A percentile compares a stretch with the other conserved stretches of the same genome.
These are phyloP conservation scores for Amazona guildingii DNA, from an alignment of 2,113 vertebrate species.

Conservation along the genomic window DNA sequence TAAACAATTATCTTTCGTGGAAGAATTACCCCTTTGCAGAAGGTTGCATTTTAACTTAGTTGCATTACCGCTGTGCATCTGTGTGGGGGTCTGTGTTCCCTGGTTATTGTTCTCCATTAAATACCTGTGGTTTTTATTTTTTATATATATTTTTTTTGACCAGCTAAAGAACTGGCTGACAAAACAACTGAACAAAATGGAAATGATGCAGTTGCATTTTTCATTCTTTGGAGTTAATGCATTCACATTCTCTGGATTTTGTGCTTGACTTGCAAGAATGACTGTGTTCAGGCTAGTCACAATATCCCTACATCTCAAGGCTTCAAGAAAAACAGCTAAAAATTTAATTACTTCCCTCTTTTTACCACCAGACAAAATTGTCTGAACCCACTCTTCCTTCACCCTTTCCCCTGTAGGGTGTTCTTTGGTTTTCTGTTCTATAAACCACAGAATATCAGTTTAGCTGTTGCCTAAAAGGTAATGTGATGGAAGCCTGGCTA, in stretches of 20 bases:
- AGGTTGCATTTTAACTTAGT: neutral
- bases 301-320: neutral
- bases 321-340: neutral
- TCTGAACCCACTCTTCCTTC: neutral
- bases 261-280: neutral
- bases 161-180: neutral
- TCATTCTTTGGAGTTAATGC: neutral
- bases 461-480: slow-evolving; percentile 4
- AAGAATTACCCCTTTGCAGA: neutral
- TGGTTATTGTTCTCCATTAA: neutral
- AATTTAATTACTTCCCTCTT: neutral
- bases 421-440: neutral
- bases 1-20: neutral
- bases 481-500: slow-evolving; percentile 46
- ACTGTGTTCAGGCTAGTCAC: neutral
- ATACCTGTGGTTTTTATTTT: neutral
- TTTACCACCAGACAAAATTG: neutral
- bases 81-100: neutral
- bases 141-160: neutral
- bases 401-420: neutral
- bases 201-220: neutral
- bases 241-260: neutral
- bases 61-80: neutral
- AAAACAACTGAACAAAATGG: neutral
- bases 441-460: neutral